Evolutionary conservation across 2,113 vertebrate species (phyloP).

Genomic region (Mesembrinibis cayennensis): DNA sequence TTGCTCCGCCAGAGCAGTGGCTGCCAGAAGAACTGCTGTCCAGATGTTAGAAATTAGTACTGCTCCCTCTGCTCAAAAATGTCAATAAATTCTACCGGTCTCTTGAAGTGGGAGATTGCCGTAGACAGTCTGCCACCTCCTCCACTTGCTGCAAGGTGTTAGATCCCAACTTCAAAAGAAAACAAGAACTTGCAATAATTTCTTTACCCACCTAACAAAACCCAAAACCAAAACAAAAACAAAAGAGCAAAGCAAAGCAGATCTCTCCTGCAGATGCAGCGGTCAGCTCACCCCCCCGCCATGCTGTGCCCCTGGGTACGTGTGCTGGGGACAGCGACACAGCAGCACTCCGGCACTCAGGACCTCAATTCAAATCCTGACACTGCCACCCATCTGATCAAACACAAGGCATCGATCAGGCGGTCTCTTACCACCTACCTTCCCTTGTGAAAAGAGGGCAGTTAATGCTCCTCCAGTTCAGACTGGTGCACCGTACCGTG

Average conservation of each 20-base stretch:
- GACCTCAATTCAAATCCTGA: neutral
- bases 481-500: neutral
- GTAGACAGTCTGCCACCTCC: neutral
- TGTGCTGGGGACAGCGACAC: neutral
- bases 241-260: neutral
- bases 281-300: too few relatives aligned
- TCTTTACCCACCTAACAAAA: neutral
- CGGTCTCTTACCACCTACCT: neutral
- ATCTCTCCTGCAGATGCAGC: neutral
- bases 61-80: neutral
- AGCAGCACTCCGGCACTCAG: neutral
- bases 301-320: fast-evolving
- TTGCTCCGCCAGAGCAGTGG: fast-evolving
- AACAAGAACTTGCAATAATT: neutral
- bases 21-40: neutral
- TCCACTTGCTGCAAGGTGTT: neutral
- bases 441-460: neutral
- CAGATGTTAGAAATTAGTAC: conserved; percentile 1
- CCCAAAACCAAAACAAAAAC: neutral
- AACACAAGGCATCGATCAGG: fast-evolving
- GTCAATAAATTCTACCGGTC: neutral
- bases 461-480: fast-evolving
- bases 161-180: neutral
- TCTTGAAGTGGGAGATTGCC: neutral
- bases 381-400: neutral